Evolutionary conservation across 2,797 vertebrate genomes (phyloP).

Genomic region (Sebastes dallii): DNA sequence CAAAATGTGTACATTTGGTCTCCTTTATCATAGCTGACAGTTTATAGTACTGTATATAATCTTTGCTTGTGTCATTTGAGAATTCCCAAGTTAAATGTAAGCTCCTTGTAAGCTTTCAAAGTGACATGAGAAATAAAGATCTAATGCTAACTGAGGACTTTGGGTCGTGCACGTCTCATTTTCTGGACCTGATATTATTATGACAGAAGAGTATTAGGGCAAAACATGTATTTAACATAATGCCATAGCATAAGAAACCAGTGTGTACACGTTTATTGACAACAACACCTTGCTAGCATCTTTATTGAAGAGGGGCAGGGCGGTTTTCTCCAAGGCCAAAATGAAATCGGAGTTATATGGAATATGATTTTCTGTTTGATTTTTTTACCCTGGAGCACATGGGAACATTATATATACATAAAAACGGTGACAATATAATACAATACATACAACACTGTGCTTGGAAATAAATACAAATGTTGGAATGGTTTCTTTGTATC

Average conservation of each 20-base stretch:
- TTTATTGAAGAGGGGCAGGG: conserved; percentile 35
- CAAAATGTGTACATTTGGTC: conserved; percentile 79
- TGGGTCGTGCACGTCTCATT: not conserved
- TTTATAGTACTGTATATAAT: conserved; percentile 84
- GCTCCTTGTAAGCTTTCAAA: conserved; percentile 84
- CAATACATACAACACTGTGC: conserved; percentile 40
- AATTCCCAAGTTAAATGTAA: conserved; percentile 79
- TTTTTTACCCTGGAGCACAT: not conserved
- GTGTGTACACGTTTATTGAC: not conserved
- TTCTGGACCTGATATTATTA: not conserved
- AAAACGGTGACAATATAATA: conserved; percentile 55
- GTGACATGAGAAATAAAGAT: conserved; percentile 87
- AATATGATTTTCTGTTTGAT: not conserved
- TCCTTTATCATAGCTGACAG: conserved; percentile 85
- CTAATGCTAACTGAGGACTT: conserved; percentile 67
- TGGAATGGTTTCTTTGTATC: conserved; percentile 37
- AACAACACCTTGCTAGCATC: not conserved
- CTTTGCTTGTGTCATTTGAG: conserved; percentile 85
- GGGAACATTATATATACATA: conserved; percentile 11
- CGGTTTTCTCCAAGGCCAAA: not conserved
- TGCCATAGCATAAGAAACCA: not conserved
- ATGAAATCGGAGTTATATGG: not conserved
- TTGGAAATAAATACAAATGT: conserved; percentile 62
- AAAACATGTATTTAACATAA: not conserved
- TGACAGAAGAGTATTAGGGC: not conserved